A percentile compares a stretch with the other conserved stretches of the same genome.
These are phyloP conservation scores for Mactra quadrangularis DNA, from an alignment of 1,140 invertebrate species.

Conservation along the genomic window DNA sequence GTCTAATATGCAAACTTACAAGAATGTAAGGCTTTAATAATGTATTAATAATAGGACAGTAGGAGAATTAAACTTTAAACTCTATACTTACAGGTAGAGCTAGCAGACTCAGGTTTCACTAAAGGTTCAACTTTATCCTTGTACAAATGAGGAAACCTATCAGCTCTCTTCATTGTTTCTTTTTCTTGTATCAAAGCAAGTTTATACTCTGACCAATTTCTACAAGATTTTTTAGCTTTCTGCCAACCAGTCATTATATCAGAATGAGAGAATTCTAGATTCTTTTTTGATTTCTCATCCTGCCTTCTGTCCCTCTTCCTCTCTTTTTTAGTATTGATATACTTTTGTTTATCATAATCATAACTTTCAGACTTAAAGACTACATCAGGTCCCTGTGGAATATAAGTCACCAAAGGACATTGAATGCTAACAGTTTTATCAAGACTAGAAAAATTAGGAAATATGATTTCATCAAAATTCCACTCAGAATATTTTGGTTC, in stretches of 20 bases:
- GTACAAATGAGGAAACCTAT: conserved; percentile 29
- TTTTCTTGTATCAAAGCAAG: not conserved
- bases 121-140: conserved; percentile 34
- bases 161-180: not conserved
- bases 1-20: no score
- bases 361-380: not conserved
- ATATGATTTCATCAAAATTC: conserved; percentile 68
- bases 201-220: conserved; percentile 47
- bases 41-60: not conserved
- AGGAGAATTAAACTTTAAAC: no score
- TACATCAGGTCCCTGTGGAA: not conserved
- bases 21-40: no score
- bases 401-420: not conserved
- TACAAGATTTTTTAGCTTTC: conserved; percentile 13
- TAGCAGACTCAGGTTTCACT: conserved; percentile 40
- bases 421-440: conserved; percentile 16
- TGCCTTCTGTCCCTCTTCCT: conserved; percentile 10
- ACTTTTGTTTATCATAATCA: conserved; percentile 18
- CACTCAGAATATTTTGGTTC: conserved; percentile 55
- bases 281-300: not conserved
- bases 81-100: conserved; percentile 43
- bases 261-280: conserved; percentile 43
- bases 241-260: conserved; percentile 26
- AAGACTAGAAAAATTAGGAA: conserved; percentile 69
- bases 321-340: conserved; percentile 48